phyloP scores from a whole-genome alignment of 2,797 vertebrate species.

The Cyprinodon diabolis region DNA sequence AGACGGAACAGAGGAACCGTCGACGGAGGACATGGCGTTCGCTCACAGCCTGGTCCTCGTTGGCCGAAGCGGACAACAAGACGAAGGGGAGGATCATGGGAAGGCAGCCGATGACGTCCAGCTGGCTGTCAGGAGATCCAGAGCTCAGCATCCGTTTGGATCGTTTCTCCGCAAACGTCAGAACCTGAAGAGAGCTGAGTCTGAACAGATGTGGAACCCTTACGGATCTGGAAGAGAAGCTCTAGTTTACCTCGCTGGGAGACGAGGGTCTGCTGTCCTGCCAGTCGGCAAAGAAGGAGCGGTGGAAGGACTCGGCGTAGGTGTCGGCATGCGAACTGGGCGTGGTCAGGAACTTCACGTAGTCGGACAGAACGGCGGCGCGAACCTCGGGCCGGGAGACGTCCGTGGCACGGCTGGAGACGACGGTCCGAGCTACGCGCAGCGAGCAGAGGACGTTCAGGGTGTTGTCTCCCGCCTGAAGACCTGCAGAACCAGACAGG shows the following conservation, averaged over 20 bases:
- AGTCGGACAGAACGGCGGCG: constrained; percentile 65
- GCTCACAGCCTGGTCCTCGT: constrained; percentile 68
- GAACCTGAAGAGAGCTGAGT: constrained; percentile 40
- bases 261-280: constrained; percentile 45
- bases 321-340: constrained; percentile 68
- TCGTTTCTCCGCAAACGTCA: constrained; percentile 73
- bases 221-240: neutral
- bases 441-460: constrained; percentile 74
- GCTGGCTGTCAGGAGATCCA: constrained; percentile 57
- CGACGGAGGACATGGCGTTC: neutral
- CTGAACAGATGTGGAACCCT: neutral
- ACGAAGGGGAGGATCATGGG: constrained; percentile 73
- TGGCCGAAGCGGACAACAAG: constrained; percentile 69
- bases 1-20: neutral
- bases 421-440: constrained; percentile 42
- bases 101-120: constrained; percentile 77
- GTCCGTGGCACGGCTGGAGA: constrained; percentile 11
- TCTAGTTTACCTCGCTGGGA: constrained; percentile 44
- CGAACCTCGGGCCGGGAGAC: constrained; percentile 43
- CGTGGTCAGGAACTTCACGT: constrained; percentile 71
- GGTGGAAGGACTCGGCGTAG: constrained; percentile 77
- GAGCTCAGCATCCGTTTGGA: constrained; percentile 36
- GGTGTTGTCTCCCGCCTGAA: constrained; percentile 72
- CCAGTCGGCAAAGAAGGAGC: constrained; percentile 76
- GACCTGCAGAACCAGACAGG: constrained; percentile 48